phyloP scores from a whole-genome alignment of 2,797 vertebrate genomes.

The Pitangus sulphuratus region DNA sequence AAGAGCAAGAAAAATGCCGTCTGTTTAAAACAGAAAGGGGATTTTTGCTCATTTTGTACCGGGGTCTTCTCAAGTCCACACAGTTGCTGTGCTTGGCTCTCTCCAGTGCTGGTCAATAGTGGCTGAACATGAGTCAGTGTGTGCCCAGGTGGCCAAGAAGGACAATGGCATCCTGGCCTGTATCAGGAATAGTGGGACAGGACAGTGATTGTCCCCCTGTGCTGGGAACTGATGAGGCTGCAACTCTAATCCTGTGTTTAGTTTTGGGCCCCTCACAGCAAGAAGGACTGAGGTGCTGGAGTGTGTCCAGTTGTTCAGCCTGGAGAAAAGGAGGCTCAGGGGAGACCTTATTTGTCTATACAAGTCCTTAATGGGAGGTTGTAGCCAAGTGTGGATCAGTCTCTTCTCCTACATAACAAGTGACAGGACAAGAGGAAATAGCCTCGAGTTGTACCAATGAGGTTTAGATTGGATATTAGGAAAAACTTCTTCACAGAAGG shows the following conservation, averaged over 20 bases:
- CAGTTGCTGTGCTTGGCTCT: neutral
- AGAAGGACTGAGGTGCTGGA: neutral
- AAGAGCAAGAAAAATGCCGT: slow-evolving; percentile 39
- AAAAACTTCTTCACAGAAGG: neutral
- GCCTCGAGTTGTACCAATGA: neutral
- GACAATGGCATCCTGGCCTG: neutral
- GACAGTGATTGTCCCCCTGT: no score
- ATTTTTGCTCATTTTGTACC: neutral
- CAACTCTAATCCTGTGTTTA: neutral
- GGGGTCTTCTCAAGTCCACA: neutral
- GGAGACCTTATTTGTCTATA: no score
- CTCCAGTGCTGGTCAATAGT: neutral
- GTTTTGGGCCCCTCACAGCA: neutral
- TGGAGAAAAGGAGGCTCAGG: neutral
- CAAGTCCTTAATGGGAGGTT: neutral
- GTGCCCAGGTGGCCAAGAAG: neutral
- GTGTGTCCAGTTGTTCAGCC: neutral
- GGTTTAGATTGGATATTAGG: neutral
- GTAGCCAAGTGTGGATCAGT: neutral
- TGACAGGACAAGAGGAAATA: neutral
- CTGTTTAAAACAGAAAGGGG: neutral
- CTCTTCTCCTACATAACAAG: neutral
- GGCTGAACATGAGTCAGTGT: neutral
- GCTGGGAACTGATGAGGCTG: neutral
- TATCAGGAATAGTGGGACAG: neutral